Evolutionary conservation across 1,140 invertebrate species (phyloP).

Genomic region (Theocolax elegans): DNA sequence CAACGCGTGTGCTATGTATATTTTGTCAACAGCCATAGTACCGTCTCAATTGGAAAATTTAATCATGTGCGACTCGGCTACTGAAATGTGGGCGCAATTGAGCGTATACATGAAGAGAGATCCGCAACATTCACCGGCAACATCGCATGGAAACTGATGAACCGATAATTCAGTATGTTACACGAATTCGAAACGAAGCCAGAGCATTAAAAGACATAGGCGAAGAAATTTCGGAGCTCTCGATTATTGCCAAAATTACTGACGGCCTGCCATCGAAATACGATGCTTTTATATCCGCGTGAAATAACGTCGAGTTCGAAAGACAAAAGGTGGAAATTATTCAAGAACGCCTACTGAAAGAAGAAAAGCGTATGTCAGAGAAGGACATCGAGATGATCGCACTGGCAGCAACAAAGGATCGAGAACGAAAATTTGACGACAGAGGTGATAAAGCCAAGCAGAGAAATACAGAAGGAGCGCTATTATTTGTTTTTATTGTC

Average conservation of each 20-base stretch:
- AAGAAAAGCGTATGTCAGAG: slow-evolving; percentile 31
- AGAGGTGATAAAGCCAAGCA: background rate
- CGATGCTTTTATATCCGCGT: slow-evolving; percentile 35
- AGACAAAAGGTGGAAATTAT: slow-evolving; percentile 33
- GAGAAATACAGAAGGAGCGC: background rate
- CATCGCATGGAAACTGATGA: background rate
- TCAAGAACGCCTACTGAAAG: slow-evolving; percentile 34
- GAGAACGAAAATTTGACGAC: slow-evolving; percentile 3
- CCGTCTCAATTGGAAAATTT: background rate
- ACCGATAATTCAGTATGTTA: background rate
- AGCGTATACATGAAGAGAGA: background rate
- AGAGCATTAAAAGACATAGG: slow-evolving; percentile 20
- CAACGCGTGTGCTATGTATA: background rate
- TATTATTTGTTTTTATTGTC: background rate
- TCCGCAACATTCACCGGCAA: background rate
- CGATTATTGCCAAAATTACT: slow-evolving; percentile 38
- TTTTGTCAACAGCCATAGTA: background rate
- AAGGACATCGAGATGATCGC: slow-evolving; percentile 25
- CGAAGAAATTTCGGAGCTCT: slow-evolving; percentile 8
- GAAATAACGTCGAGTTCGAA: slow-evolving; percentile 33
- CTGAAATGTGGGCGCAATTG: slow-evolving; percentile 16
- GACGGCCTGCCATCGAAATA: slow-evolving; percentile 37
- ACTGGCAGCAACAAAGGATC: background rate
- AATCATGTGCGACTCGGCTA: background rate
- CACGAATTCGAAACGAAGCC: slow-evolving; percentile 4